Evolutionary conservation across 2,113 vertebrate species (phyloP), one percentile per base, ranked within the genome.

Genomic region (Rynchops niger): DNA sequence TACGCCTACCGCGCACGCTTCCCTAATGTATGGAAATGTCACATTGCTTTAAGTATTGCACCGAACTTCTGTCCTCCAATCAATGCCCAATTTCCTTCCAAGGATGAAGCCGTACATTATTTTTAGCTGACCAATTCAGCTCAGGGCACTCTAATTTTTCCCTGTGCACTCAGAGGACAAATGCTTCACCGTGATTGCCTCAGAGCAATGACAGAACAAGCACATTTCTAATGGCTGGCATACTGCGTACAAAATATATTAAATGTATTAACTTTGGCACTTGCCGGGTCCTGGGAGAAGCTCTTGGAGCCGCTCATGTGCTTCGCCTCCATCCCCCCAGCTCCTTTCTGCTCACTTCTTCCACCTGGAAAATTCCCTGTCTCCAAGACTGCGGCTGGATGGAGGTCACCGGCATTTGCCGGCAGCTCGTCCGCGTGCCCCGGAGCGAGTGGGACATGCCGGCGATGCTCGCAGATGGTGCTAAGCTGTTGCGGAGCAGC

Each of bases 101-200:
- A 98, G 98, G 97, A 96, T 94, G 91, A 91, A 95, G 93, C 82
- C 0, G 40, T 80, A 45, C 11, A 26, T 97, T 90, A 88, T 96
- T 97, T 94, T 97, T 95, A 15, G 96, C 96, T 97, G 97, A 72
- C 98, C 97, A 97, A 19, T 84, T 94, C 97, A 49, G 96, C 95
- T 97, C 93, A 53, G 97, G 95, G 97, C 72, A 4, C 95, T 90
- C 83, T 94, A 65, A 92, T 96, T 97, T 88, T 45, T 80, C 85
- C 84, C 95, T 16, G 5, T 77, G 93, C 82, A 3, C 96, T 95
- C 93, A 25, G 86, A 97, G 97, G 91, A 96, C 93, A 80, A 96
- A 97, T 73, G 67, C 96, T 93, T 91, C 91, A 86, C 94, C 11
- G 27, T 8, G 93, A 80, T 38, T 90, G 83, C 96, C 95, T 94